phyloP scores from a whole-genome alignment of 2,797 vertebrate species.

The Clarias laeviceps region DNA sequence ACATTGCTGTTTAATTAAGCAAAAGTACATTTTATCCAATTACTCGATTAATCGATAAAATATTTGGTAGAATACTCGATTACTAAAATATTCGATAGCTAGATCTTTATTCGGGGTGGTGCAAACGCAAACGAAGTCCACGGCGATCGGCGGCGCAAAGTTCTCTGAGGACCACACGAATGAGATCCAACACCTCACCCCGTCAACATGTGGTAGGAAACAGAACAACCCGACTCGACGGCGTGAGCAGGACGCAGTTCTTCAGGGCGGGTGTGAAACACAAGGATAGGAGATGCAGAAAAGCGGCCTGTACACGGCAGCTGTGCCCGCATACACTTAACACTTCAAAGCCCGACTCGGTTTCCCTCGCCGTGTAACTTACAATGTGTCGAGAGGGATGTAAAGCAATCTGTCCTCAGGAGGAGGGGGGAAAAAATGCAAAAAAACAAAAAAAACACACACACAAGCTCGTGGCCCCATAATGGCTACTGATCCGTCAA shows the following conservation, averaged over 20 bases:
- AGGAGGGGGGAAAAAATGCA: background rate
- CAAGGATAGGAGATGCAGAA: slow-evolving; percentile 11
- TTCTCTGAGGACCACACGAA: background rate
- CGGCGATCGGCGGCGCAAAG: background rate
- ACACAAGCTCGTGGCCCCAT: slow-evolving; percentile 3
- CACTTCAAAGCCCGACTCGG: slow-evolving; percentile 51
- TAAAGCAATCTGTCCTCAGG: slow-evolving; percentile 38
- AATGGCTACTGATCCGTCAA: slow-evolving; percentile 8
- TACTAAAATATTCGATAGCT: too few species aligned
- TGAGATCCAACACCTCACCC: background rate
- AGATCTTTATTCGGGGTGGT: background rate
- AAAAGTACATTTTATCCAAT: too few species aligned
- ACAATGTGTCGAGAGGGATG: slow-evolving; percentile 36
- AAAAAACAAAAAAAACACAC: background rate
- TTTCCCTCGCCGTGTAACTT: slow-evolving; percentile 46
- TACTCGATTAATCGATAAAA: too few species aligned
- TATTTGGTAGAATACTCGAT: too few species aligned
- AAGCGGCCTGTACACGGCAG: slow-evolving; percentile 37
- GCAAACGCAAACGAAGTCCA: background rate
- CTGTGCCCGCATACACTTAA: slow-evolving; percentile 44
- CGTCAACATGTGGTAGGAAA: background rate
- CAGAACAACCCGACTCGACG: background rate
- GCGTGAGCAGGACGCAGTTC: background rate
- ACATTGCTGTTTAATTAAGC: too few species aligned
- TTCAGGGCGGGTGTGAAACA: slow-evolving; percentile 3